Percentiles rank a stretch among this genome's conserved stretches.
phyloP scores from a whole-genome alignment of 2,797 vertebrate species.

The Caiman crocodilus region DNA sequence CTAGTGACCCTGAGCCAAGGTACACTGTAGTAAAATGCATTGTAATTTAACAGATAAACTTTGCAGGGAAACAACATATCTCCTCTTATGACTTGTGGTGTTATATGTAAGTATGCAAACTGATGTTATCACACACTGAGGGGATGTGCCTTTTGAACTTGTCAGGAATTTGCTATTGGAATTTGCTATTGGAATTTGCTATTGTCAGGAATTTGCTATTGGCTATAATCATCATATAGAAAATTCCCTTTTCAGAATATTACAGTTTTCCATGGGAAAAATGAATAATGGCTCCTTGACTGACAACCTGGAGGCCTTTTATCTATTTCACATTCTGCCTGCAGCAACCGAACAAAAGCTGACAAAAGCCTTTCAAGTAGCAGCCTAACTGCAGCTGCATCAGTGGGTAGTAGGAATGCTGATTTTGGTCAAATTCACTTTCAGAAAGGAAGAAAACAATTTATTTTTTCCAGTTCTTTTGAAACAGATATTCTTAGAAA shows the following conservation, averaged over 20 bases:
- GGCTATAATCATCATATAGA: constrained; percentile 17
- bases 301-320: no score
- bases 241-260: neutral
- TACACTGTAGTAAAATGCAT: neutral
- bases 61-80: neutral
- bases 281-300: no score
- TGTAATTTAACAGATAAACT: constrained; percentile 16
- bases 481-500: no score
- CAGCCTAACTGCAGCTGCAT: neutral
- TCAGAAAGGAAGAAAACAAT: constrained; percentile 28
- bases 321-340: no score
- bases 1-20: neutral
- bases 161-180: neutral
- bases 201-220: neutral
- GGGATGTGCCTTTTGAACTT: neutral
- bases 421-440: neutral
- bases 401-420: neutral
- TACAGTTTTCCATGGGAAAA: neutral
- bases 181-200: no score
- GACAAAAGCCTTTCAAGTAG: neutral
- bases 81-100: neutral
- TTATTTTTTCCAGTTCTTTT: no score
- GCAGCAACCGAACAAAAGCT: neutral
- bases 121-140: neutral
- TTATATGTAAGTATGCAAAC: constrained; percentile 4